These are phyloP conservation scores for Cryptoblepharus egeriae DNA, from an alignment of 2,797 vertebrate genomes.

Conservation along the genomic window DNA sequence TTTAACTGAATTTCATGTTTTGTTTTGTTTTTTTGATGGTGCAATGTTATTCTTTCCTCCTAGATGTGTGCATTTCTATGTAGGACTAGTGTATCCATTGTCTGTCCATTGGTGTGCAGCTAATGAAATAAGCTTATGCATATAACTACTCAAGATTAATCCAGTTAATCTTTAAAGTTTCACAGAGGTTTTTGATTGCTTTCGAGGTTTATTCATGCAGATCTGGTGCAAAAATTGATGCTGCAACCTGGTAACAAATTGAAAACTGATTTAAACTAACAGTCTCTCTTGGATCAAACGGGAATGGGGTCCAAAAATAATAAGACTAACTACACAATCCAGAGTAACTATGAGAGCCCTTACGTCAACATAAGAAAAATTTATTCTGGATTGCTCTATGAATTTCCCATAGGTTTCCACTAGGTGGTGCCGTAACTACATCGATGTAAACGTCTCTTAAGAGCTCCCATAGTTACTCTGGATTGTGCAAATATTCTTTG, in stretches of 20 bases:
- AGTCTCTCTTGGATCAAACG: background rate
- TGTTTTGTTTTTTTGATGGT: background rate
- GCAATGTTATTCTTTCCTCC: background rate
- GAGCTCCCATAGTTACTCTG: too few species aligned
- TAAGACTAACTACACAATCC: too few species aligned
- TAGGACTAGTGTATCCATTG: background rate
- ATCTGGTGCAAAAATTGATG: background rate
- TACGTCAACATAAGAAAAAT: too few species aligned
- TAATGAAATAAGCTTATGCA: background rate
- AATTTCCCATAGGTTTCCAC: too few species aligned
- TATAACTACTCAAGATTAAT: background rate
- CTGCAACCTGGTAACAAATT: background rate
- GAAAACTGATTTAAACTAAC: too few species aligned
- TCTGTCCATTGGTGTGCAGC: background rate
- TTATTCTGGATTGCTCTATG: too few species aligned
- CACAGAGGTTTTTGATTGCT: background rate
- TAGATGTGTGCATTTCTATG: background rate
- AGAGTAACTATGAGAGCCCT: too few species aligned
- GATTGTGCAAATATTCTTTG: background rate
- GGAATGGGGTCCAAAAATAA: background rate
- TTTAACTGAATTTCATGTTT: background rate
- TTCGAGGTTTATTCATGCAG: background rate
- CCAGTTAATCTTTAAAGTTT: background rate
- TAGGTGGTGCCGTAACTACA: too few species aligned
- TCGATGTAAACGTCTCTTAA: too few species aligned